Conservation (phyloP, 2,113 vertebrate species). For the Orthochromis indermauri region DNA sequence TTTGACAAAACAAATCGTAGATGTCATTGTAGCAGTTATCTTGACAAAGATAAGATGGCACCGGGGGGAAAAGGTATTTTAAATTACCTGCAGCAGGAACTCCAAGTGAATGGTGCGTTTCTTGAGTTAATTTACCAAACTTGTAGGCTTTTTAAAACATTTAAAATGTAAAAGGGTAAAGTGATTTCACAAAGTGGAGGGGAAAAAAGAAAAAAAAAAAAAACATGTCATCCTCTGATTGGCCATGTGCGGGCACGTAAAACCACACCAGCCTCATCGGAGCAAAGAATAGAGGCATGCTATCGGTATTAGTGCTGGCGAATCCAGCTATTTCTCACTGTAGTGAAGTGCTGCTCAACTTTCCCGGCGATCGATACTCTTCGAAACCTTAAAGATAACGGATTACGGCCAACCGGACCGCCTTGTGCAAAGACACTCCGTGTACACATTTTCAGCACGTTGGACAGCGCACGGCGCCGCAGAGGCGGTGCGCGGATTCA, state of each 20-base stretch:
- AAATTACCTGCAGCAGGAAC: neutral
- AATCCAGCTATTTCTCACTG: neutral
- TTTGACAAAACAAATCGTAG: neutral
- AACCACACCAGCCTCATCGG: slow-evolving; percentile 20
- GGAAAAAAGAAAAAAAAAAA: neutral
- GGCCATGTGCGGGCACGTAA: slow-evolving; percentile 27
- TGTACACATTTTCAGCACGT: slow-evolving; percentile 47
- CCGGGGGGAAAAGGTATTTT: neutral
- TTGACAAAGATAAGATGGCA: neutral
- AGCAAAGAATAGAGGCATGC: neutral
- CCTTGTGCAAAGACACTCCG: neutral
- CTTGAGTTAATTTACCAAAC: neutral
- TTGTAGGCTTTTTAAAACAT: neutral
- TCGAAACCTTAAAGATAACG: neutral
- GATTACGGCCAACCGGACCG: neutral
- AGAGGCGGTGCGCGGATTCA: slow-evolving; percentile 58
- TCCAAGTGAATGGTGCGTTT: neutral
- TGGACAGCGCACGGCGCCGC: slow-evolving; percentile 53
- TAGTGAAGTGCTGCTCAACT: neutral
- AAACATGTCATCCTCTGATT: slow-evolving; percentile 13
- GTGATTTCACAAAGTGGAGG: neutral
- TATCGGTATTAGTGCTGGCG: slow-evolving; percentile 1
- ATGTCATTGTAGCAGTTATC: neutral
- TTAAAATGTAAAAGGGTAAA: neutral
- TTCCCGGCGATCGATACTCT: neutral